Evolutionary conservation across 1,140 invertebrate genomes (phyloP), one percentile per base, ranked within the genome.

Genomic region (Heliconius congener): DNA sequence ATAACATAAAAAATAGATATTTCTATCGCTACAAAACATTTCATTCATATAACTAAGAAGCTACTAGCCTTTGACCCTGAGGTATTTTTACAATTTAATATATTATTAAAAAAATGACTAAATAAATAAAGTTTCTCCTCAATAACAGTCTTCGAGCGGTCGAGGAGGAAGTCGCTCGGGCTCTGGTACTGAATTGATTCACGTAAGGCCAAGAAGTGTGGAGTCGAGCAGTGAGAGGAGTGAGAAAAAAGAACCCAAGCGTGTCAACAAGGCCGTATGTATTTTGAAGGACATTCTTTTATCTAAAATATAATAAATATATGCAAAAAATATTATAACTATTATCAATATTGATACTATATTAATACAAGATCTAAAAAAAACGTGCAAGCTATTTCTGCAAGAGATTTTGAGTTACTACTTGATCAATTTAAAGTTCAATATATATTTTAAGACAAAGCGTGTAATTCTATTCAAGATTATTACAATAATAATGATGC

Each of bases 181-280:
- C 2, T 88, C 89, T 0, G 88, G 85, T 0, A 86, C 92, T 4
- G 92, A 93, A 57, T 76, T 88, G 11, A 86, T 92, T 8, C 91
- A 92, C 78, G 50, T 84, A 23, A 84, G 86, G 37, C 81, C 88
- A 19, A 90, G 87, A 16, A 92, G 91, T 73, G 30, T 80, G 2
- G 86, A 85, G 6, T 93, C 92, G 1, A 85, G 88, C 76, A 90
- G 88, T 78, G 92, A 93, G 76, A 85, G 78, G 1, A 87, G 88
- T 73, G 91, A 92, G 9, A 85, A 78, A 46, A 88, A 83, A 70
- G 84, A 87, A 6, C 42, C 60, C 9, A 66, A 30, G 23, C 27
- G 23, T 6, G 60, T 66, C 23, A 30, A 66, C 60, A 66, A 30
- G 60, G 3, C 60, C 9, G 60, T 66, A 66, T 5, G 9, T 66